Evolutionary conservation across 2,113 vertebrate genomes (phyloP).

Genomic region (Circaetus cinerascens): DNA sequence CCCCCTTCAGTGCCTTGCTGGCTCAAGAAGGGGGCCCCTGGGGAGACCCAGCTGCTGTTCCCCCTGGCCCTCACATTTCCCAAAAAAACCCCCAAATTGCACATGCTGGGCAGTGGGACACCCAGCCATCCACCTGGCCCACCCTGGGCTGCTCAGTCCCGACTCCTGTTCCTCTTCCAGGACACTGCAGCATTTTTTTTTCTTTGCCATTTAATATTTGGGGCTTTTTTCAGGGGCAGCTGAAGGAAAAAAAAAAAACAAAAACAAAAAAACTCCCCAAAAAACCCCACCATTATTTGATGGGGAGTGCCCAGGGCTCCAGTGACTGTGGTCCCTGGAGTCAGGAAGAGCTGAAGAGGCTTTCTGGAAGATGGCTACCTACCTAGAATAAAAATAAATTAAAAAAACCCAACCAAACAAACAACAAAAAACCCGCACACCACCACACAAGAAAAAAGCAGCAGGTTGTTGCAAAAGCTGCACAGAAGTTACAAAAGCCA

Average conservation of each 20-base stretch:
- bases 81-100: not conserved
- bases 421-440: no score
- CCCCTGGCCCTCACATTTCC: rapidly evolving
- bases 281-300: not conserved
- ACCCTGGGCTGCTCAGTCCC: rapidly evolving
- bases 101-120: rapidly evolving
- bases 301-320: not conserved
- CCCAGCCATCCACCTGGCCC: not conserved
- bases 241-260: not conserved
- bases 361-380: not conserved
- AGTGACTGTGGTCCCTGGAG: not conserved
- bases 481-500: rapidly evolving
- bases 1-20: not conserved
- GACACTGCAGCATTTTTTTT: not conserved
- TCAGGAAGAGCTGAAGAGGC: not conserved
- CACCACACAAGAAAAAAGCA: not conserved
- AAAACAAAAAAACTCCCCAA: not conserved
- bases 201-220: not conserved
- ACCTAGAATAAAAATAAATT: not conserved
- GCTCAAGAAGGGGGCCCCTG: not conserved
- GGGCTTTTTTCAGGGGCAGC: not conserved
- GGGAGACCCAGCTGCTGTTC: not conserved
- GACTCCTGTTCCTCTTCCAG: not conserved
- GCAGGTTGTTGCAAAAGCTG: not conserved
- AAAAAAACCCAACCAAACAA: no score